Conservation (phyloP, 2,888 invertebrate species). For the Panopea generosa region DNA sequence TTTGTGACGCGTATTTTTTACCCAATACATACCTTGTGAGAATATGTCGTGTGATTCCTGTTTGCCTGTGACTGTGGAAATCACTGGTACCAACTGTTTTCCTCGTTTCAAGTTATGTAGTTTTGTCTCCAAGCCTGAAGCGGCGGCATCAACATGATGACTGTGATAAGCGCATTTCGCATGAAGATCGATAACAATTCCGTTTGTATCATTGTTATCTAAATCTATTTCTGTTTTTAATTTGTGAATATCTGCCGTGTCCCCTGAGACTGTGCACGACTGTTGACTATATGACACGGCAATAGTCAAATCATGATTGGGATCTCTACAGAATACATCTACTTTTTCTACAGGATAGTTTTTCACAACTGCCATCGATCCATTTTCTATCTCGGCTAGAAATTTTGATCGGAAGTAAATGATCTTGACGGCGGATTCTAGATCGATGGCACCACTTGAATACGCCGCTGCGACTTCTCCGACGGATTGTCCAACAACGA, state of each 20-base stretch:
- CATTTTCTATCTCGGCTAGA: conserved; percentile 46
- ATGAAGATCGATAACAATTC: conserved; percentile 6
- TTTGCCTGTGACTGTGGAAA: conserved; percentile 44
- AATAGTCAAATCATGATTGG: conserved; percentile 29
- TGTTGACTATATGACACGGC: conserved; percentile 62
- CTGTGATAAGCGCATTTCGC: conserved; percentile 67
- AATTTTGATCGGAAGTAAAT: conserved; percentile 62
- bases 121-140: conserved; percentile 28
- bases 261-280: conserved; percentile 66
- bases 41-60: not conserved
- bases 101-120: not conserved
- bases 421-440: conserved; percentile 64
- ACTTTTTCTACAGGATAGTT: conserved; percentile 39
- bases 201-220: not conserved
- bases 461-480: conserved; percentile 74
- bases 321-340: conserved; percentile 10
- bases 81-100: not conserved
- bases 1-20: conserved; percentile 59
- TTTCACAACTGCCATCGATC: conserved; percentile 66
- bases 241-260: conserved; percentile 36
- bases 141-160: conserved; percentile 41
- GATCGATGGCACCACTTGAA: conserved; percentile 49
- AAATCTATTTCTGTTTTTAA: conserved; percentile 39
- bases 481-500: conserved; percentile 72
- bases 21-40: conserved; percentile 60